A percentile compares a stretch with the other conserved stretches of the same genome.
Conservation (phyloP, 64 coral and sea anemone genomes). For the Pocillopora damicornis region DNA sequence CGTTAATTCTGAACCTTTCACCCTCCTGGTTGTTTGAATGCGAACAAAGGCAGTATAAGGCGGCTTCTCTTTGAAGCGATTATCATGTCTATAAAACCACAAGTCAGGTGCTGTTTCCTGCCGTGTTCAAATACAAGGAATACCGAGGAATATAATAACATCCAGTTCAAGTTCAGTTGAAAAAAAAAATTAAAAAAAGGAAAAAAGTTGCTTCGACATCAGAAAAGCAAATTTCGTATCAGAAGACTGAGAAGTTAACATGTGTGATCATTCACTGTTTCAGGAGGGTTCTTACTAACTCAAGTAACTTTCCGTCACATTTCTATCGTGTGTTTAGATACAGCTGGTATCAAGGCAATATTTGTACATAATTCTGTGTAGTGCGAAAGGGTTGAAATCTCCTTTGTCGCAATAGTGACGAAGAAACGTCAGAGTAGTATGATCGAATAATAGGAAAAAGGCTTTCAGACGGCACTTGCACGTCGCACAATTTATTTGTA, state of each 20-base stretch:
- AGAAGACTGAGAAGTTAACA: not conserved
- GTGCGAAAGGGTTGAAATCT: no score
- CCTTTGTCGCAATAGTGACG: no score
- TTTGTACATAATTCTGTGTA: no score
- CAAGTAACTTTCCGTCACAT: not conserved
- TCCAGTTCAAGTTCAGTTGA: no score
- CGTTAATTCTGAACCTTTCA: not conserved
- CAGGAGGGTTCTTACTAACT: not conserved
- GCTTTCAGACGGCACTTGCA: no score
- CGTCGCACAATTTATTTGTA: no score
- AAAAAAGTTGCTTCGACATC: no score
- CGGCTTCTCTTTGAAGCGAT: conserved; percentile 18
- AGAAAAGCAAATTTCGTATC: not conserved
- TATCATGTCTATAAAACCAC: conserved; percentile 5
- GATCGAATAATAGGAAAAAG: no score
- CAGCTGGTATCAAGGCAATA: not conserved
- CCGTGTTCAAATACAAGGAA: not conserved
- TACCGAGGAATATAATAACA: no score
- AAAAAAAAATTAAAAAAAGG: no score
- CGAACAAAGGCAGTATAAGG: not conserved
- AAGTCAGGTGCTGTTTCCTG: not conserved
- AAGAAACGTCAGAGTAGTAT: no score
- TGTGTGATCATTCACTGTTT: not conserved
- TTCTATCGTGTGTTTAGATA: not conserved
- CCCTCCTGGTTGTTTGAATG: not conserved